Conservation (phyloP, 2,888 invertebrate genomes). For the Meandrusa payeni region DNA sequence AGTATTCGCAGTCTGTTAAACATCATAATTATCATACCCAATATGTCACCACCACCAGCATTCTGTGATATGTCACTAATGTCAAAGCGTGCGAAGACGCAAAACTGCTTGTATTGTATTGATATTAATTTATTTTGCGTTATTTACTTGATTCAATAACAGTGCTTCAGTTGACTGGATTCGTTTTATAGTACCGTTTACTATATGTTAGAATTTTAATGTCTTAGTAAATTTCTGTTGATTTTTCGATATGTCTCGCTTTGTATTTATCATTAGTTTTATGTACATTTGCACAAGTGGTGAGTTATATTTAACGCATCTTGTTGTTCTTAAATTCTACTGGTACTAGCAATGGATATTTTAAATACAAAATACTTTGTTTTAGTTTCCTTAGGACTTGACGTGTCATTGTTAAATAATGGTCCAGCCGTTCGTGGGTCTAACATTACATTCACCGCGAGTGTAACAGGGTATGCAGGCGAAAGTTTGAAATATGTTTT, state of each 20-base stretch:
- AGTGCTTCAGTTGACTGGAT: constrained; percentile 17
- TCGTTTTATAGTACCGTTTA: constrained; percentile 1
- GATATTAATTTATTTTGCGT: constrained; percentile 26
- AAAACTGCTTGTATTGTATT: constrained; percentile 32
- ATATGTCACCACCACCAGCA: constrained; percentile 1
- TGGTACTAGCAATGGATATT: background rate
- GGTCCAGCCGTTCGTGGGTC: constrained; percentile 87
- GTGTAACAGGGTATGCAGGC: constrained; percentile 69
- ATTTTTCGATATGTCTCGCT: constrained; percentile 44
- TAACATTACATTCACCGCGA: constrained; percentile 84
- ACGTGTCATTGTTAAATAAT: constrained; percentile 79
- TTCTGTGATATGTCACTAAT: constrained; percentile 10
- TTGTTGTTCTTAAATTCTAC: background rate
- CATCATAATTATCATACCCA: background rate
- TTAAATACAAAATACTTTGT: constrained; percentile 25
- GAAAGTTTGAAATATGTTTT: constrained; percentile 76
- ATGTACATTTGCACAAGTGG: constrained; percentile 44
- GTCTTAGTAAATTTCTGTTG: constrained; percentile 11
- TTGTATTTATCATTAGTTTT: constrained; percentile 45
- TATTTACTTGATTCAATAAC: constrained; percentile 21
- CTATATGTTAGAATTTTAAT: background rate
- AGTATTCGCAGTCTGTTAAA: background rate
- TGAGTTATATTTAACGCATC: constrained; percentile 15
- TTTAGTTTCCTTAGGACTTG: constrained; percentile 47
- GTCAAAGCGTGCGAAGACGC: constrained; percentile 41